A percentile compares a stretch with the other conserved stretches of the same genome.
Conservation (phyloP, 1,140 invertebrate genomes). For the Pentalonia nigronervosa region DNA sequence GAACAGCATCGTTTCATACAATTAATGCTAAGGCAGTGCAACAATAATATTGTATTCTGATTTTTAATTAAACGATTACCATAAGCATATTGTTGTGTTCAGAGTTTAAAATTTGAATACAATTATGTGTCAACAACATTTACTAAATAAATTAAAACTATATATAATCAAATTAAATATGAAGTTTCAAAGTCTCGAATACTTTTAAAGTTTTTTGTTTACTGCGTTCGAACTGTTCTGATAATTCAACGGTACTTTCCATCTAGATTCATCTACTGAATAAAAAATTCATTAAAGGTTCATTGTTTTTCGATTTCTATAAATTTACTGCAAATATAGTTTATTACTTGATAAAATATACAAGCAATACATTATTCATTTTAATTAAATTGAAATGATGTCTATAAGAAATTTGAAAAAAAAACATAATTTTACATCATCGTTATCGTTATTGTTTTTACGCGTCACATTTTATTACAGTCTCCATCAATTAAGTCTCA, state of each 20-base stretch:
- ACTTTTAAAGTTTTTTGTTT: background rate
- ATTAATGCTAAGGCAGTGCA: background rate
- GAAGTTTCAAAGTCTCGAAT: background rate
- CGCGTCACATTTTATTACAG: too few relatives aligned
- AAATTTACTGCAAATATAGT: background rate
- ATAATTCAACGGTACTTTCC: background rate
- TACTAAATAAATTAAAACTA: slow-evolving; percentile 33
- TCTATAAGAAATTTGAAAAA: too few relatives aligned
- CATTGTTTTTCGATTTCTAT: background rate
- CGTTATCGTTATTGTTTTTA: too few relatives aligned
- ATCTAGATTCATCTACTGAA: background rate
- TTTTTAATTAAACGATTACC: background rate
- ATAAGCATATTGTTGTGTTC: background rate
- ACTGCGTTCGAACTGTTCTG: background rate
- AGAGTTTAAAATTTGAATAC: background rate
- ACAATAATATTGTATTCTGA: background rate
- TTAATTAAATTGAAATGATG: background rate
- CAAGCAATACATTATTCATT: background rate
- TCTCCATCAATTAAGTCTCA: too few relatives aligned
- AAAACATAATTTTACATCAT: too few relatives aligned
- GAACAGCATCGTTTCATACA: background rate
- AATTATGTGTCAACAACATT: background rate
- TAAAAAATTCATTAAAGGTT: background rate
- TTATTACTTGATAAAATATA: background rate
- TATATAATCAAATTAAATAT: background rate